Percentiles rank a stretch among this genome's conserved stretches.
Conservation (phyloP, 1,140 invertebrate genomes). For the Campoletis sonorensis region DNA sequence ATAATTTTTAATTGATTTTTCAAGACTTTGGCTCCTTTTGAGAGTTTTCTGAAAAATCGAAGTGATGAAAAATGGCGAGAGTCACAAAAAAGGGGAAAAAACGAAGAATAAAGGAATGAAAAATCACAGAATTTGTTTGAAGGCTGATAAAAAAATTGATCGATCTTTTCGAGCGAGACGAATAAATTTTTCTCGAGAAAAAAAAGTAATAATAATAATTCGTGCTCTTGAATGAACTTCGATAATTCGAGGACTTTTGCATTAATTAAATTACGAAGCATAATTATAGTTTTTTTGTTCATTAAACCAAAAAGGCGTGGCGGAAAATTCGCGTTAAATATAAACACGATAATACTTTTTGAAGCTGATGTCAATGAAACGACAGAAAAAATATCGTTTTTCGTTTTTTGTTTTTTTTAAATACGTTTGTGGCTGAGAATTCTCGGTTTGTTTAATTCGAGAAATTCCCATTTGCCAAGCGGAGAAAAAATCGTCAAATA, state of each 20-base stretch:
- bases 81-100: not conserved
- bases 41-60: slow-evolving; percentile 13
- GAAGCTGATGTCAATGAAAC: slow-evolving; percentile 46
- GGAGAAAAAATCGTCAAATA: not conserved
- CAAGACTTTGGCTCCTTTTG: not conserved
- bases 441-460: too few species aligned
- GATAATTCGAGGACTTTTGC: not conserved
- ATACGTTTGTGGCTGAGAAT: too few species aligned
- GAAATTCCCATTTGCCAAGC: not conserved
- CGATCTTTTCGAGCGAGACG: slow-evolving; percentile 1
- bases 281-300: not conserved
- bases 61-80: slow-evolving; percentile 23
- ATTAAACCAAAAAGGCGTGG: slow-evolving; percentile 12
- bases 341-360: slow-evolving; percentile 38
- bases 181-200: not conserved
- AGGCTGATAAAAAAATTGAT: slow-evolving; percentile 41
- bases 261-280: not conserved
- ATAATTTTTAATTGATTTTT: too few species aligned
- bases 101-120: slow-evolving; percentile 47
- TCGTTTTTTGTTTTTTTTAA: not conserved
- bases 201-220: too few species aligned
- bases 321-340: not conserved
- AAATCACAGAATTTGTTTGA: slow-evolving; percentile 52
- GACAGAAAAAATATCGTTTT: slow-evolving; percentile 32
- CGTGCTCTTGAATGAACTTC: not conserved